Evolutionary conservation across 2,113 vertebrate genomes (phyloP), one percentile per base, ranked within the genome.

Genomic region (Mixornis gularis): DNA sequence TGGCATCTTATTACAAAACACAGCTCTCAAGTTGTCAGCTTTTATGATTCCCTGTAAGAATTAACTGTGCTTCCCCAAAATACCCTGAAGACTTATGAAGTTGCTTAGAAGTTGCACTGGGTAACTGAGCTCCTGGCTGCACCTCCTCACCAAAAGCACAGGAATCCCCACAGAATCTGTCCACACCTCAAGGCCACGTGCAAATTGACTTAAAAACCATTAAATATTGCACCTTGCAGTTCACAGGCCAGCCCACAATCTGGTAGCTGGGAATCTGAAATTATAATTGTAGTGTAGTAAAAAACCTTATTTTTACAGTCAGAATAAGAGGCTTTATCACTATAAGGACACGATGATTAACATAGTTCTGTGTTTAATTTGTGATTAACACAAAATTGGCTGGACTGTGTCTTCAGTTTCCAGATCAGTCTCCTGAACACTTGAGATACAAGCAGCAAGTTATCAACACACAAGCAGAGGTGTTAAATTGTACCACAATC

Each of bases 331-430:
- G 29, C 2, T 16, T 43, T 29, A 56, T 78, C 60, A 46, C 22
- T 68, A 51, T 7, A 72, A 55, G 34, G 25, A 72, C 32, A 43
- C 5, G 5, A 18, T 27, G 18, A 44, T 38, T 32, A 76, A 34
- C 11, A 26, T 0, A 43, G 36, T 5, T 36, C 21, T 43, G 25
- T 4, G 30, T 9, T 74, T 19, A 16, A 65, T 58, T 49, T 49
- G 70, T 58, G 25, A 49, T 41, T 49, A 86, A 30, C n/a, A 84
- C 60, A 74, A 53, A 65, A 38, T 36, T 24, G 44, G 13, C 34
- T 59, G 0, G 0, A 29, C 3, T 2, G 0, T 11, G 40, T 6
- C 44, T 68, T 64, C 62, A 44, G 18, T 32, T 59, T 52, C 44
- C 78, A 81, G 3, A 17, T 17, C 38, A 41, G 32, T 11, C 13